Conservation (phyloP, 2,888 invertebrate species). For the Meteorus colon region DNA sequence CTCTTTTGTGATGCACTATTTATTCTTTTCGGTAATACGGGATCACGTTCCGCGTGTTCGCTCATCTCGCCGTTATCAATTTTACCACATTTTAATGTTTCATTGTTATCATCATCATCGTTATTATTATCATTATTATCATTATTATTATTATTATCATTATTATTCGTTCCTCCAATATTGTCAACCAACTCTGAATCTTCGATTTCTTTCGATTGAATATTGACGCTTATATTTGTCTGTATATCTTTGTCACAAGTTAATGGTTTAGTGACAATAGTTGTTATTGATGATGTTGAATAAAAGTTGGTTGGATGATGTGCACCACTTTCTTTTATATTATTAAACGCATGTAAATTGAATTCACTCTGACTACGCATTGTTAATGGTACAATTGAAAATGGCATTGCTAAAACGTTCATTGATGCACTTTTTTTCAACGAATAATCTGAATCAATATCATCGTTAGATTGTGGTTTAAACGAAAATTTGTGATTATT, state of each 20-base stretch:
- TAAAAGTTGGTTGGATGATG: conserved; percentile 63
- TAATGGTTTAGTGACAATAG: conserved; percentile 67
- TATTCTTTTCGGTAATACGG: conserved; percentile 63
- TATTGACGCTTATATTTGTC: conserved; percentile 59
- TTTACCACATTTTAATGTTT: background rate
- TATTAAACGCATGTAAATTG: conserved; percentile 62
- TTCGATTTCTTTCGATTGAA: conserved; percentile 66
- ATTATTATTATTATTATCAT: background rate
- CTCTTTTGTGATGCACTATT: conserved; percentile 59
- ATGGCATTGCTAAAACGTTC: conserved; percentile 61
- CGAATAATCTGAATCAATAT: conserved; percentile 37
- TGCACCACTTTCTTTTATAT: conserved; percentile 50
- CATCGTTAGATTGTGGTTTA: conserved; percentile 52
- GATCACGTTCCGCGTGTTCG: conserved; percentile 56
- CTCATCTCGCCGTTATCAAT: background rate
- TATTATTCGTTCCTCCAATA: background rate
- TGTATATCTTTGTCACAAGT: conserved; percentile 69
- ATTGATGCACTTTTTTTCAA: conserved; percentile 69
- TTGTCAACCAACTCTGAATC: conserved; percentile 57
- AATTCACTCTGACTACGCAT: conserved; percentile 69
- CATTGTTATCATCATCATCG: background rate
- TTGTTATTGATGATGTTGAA: conserved; percentile 71
- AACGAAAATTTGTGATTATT: conserved; percentile 24
- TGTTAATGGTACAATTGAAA: conserved; percentile 57
- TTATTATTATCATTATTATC: background rate